Evolutionary conservation across 2,113 vertebrate genomes (phyloP).

Genomic region (Actenoides hombroni): DNA sequence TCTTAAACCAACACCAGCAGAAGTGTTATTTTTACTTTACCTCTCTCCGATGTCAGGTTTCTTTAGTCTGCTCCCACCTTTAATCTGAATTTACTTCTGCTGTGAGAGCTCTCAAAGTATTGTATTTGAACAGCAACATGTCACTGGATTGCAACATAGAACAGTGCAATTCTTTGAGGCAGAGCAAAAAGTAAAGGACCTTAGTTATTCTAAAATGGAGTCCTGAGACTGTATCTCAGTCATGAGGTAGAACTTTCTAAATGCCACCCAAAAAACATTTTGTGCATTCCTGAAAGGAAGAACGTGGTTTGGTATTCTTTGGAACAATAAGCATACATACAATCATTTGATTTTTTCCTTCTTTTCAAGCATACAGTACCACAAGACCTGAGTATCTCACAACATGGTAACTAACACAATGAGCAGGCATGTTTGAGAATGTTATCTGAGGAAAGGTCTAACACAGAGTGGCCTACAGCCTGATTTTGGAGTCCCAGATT

Average conservation of each 20-base stretch:
- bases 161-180: not conserved
- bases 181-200: not conserved
- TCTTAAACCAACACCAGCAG: not conserved
- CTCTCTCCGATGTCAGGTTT: not conserved
- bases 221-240: not conserved
- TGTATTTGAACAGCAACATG: rapidly evolving
- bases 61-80: not conserved
- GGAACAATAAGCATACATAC: not conserved
- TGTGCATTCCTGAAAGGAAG: not conserved
- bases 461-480: not conserved
- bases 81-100: not conserved
- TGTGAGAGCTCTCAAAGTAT: not conserved
- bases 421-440: not conserved
- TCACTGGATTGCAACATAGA: not conserved
- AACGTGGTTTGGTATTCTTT: not conserved
- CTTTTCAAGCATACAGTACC: not conserved
- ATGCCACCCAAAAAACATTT: not conserved
- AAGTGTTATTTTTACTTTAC: not conserved
- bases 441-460: not conserved
- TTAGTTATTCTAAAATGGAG: not conserved
- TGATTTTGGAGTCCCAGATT: not conserved
- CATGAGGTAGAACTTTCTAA: not conserved
- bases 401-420: not conserved
- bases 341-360: not conserved
- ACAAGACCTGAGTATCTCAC: not conserved